phyloP scores from a whole-genome alignment of 2,797 vertebrate species.

The Syndactyla subalaris region DNA sequence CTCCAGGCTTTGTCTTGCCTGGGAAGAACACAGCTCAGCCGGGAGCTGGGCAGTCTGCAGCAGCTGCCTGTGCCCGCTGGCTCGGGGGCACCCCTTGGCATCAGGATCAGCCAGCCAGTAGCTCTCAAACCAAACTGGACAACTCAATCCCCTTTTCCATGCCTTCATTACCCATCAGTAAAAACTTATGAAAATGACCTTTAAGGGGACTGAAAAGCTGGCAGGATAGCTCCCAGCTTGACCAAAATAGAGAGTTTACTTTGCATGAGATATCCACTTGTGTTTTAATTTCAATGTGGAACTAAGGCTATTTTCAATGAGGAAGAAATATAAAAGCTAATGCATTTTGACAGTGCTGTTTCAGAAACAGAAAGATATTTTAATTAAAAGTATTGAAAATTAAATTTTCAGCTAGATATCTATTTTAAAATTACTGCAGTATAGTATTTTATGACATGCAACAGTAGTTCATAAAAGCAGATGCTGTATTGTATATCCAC shows the following conservation, averaged over 20 bases:
- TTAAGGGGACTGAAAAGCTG: neutral
- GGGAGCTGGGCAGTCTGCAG: neutral
- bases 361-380: neutral
- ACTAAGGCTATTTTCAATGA: neutral
- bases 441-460: neutral
- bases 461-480: neutral
- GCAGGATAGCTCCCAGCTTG: neutral
- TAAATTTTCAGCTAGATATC: neutral
- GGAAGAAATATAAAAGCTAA: neutral
- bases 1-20: slow-evolving; percentile 22
- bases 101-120: neutral
- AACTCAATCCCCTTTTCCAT: neutral
- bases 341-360: neutral
- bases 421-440: neutral
- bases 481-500: neutral
- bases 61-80: neutral
- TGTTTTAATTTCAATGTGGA: neutral
- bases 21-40: neutral
- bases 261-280: neutral
- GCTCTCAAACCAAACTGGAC: neutral
- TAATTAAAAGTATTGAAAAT: neutral
- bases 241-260: neutral
- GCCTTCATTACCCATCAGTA: neutral
- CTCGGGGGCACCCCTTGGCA: neutral
- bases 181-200: neutral